Base-by-base conservation (phyloP, 2,888 invertebrate genomes). In the Mythimna impura region DNA sequence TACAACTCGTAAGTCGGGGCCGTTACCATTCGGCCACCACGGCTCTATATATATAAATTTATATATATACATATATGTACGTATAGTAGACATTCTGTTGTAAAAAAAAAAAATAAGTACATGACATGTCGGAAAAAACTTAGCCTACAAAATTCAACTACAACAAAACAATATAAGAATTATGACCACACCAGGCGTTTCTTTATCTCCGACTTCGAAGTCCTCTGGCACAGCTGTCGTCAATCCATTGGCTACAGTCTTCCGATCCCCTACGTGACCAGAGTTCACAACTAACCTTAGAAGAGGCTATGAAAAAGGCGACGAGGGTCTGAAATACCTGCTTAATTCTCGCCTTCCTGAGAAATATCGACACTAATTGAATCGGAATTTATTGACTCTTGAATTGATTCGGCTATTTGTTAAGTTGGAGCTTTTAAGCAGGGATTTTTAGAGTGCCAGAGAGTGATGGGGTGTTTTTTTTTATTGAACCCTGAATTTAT, bases 241-340 rank as follows among this genome's bases (percentile, higher is more conserved):
- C 71, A 68, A 77, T 63, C 52, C 50, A 62, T 69, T 73, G 68
- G 70, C 54, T 72, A 80, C 34, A 62, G 65, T 36, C 58, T 52
- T 69, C 65, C 58, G 71, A 73, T 71, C 71, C 80, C 40, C n/a
- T 83, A 82, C 82, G 82, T 82, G 82, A 82, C 64, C 54, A 54
- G 66, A 64, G 63, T 82, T 61, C 50, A n/a, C 43, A 83, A 76
- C 60, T 12, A n/a, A 34, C 25, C 50, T 52, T 36, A 68, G 30
- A 8, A 34, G 25, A 22, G 20, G 57, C 73, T 25, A 73, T 63
- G 65, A 68, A 79, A 82, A 66, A 60, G 8, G 65, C 50, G 67
- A 79, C 65, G 61, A 66, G 55, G 67, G 61, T 80, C 54, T 17
- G 66, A 68, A 67, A 55, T 61, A 47, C 61, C 40, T 47, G 62